A percentile compares a stretch with the other conserved stretches of the same genome.
Evolutionary conservation across 2,888 invertebrate species (phyloP).

Genomic region (Eilema sororculum): DNA sequence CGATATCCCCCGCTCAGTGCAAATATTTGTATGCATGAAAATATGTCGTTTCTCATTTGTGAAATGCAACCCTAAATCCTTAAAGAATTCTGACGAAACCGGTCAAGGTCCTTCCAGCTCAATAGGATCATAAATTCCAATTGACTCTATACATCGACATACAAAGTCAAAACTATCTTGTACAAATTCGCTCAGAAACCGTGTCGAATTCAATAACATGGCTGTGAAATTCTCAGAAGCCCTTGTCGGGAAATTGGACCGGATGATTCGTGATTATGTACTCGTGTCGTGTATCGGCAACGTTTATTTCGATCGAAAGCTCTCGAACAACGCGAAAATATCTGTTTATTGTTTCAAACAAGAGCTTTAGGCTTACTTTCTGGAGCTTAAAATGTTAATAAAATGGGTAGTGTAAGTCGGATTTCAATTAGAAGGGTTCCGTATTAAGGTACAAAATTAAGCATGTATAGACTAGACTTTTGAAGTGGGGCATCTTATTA

Average conservation of each 20-base stretch:
- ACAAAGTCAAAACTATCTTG: not conserved
- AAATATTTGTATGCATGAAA: too few species aligned
- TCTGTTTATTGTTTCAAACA: not conserved
- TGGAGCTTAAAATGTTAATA: not conserved
- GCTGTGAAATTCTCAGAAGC: slow-evolving; percentile 10
- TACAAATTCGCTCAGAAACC: slow-evolving; percentile 10
- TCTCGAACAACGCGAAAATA: not conserved
- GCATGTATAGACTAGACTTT: too few species aligned
- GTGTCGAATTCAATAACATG: slow-evolving; percentile 23
- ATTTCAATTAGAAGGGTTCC: too few species aligned
- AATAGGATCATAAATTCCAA: not conserved
- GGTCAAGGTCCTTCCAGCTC: not conserved
- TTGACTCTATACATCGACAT: not conserved
- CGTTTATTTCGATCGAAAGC: slow-evolving; percentile 4
- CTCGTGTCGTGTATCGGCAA: slow-evolving; percentile 27
- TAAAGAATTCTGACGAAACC: not conserved
- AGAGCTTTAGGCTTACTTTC: not conserved
- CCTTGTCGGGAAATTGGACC: slow-evolving; percentile 27
- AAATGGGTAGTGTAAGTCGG: too few species aligned
- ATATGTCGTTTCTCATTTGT: too few species aligned
- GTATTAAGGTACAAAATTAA: too few species aligned
- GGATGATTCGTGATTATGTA: slow-evolving; percentile 31
- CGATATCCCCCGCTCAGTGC: too few species aligned
- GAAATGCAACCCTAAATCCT: too few species aligned
- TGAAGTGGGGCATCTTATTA: too few species aligned